These are phyloP conservation scores for Hyppa rectilinea DNA, from an alignment of 2,888 invertebrate genomes.

Conservation along the genomic window DNA sequence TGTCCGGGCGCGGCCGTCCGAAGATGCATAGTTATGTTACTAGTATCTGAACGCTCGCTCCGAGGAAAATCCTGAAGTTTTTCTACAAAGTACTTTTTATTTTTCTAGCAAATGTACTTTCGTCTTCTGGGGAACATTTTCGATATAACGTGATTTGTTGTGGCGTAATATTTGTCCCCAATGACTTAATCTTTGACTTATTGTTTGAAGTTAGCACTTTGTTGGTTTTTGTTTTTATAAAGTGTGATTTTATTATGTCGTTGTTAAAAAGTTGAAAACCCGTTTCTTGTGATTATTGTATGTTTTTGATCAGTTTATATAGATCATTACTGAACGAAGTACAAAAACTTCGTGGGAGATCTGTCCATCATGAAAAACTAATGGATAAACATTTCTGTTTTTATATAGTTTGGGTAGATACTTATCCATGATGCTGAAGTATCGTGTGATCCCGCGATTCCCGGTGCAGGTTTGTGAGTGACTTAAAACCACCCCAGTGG, in stretches of 20 bases:
- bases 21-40: conserved; percentile 66
- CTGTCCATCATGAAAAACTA: too few species aligned
- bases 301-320: too few species aligned
- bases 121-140: conserved; percentile 17
- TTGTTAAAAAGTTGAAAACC: background rate
- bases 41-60: conserved; percentile 45
- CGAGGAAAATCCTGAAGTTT: conserved; percentile 54
- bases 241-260: background rate
- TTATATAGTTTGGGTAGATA: too few species aligned
- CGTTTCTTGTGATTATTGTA: too few species aligned
- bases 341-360: too few species aligned
- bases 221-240: background rate
- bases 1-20: conserved; percentile 54
- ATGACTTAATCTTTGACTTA: conserved; percentile 25
- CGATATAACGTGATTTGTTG: conserved; percentile 24
- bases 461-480: too few species aligned
- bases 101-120: conserved; percentile 33
- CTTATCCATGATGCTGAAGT: too few species aligned
- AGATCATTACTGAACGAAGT: too few species aligned
- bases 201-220: conserved; percentile 5
- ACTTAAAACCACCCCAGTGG: too few species aligned
- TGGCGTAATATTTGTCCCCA: conserved; percentile 21
- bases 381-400: too few species aligned
- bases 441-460: too few species aligned
- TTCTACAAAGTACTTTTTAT: conserved; percentile 30